A percentile compares a stretch with the other conserved stretches of the same genome.
These are phyloP conservation scores for Samia ricini DNA, from an alignment of 1,140 invertebrate genomes.

Conservation along the genomic window DNA sequence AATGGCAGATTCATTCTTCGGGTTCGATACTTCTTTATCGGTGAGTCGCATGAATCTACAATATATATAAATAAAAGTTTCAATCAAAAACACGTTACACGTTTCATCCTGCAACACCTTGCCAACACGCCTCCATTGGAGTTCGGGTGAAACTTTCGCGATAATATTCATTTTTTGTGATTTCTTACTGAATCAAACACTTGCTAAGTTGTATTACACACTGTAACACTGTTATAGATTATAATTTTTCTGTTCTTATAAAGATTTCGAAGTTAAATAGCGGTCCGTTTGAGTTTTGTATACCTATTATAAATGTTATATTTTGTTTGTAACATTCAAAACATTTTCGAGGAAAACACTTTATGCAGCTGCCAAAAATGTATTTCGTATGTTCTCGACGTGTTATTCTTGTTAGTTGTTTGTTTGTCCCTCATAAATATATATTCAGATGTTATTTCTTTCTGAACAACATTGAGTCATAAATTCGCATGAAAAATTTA, in stretches of 20 bases:
- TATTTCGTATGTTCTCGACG: neutral
- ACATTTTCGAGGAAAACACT: constrained; percentile 22
- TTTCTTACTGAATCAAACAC: neutral
- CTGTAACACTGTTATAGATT: neutral
- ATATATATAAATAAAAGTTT: constrained; percentile 21
- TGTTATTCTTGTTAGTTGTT: neutral
- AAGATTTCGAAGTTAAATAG: neutral
- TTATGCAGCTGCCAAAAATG: constrained; percentile 3
- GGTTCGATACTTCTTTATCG: constrained; percentile 85
- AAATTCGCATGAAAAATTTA: neutral
- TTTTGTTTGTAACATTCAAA: constrained; percentile 21
- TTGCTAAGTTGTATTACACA: neutral
- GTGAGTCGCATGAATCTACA: constrained; percentile 77
- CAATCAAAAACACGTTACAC: constrained; percentile 31
- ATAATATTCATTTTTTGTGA: neutral
- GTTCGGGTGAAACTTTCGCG: constrained; percentile 8
- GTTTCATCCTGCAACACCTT: constrained; percentile 2
- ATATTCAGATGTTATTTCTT: neutral
- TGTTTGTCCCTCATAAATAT: neutral
- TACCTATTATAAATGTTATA: constrained; percentile 5
- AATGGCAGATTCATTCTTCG: constrained; percentile 92
- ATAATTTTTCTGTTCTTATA: constrained; percentile 1
- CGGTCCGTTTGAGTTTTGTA: neutral
- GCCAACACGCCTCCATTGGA: constrained; percentile 24
- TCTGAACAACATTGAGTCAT: neutral